phyloP scores from a whole-genome alignment of 2,113 vertebrate species.

The Caloenas nicobarica region DNA sequence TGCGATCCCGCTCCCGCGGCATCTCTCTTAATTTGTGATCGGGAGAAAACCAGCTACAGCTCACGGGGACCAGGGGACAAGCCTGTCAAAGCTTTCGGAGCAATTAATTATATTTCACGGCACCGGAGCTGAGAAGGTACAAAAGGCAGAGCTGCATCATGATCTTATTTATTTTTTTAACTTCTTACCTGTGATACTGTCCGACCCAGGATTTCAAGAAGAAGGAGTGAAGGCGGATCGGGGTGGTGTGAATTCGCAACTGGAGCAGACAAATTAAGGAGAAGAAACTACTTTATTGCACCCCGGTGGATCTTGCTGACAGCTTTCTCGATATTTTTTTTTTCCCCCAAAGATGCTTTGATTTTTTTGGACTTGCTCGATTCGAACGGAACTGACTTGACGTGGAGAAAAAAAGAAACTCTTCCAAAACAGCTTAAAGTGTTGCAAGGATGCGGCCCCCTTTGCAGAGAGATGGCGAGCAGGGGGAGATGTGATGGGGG shows the following conservation, averaged over 20 bases:
- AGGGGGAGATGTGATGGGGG: background rate
- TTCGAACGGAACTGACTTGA: background rate
- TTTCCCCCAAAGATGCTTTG: background rate
- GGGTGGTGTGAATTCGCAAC: background rate
- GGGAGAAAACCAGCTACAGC: conserved; percentile 47
- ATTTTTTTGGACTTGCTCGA: background rate
- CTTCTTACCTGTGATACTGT: conserved; percentile 77
- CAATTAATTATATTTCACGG: conserved; percentile 73
- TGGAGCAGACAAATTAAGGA: conserved; percentile 34
- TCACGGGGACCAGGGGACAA: conserved; percentile 58
- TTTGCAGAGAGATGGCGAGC: background rate
- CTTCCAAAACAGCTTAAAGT: background rate
- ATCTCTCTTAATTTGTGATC: conserved; percentile 53
- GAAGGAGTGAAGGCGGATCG: background rate
- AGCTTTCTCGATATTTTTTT: background rate
- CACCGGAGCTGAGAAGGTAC: background rate
- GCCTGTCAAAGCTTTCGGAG: conserved; percentile 72
- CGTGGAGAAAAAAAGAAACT: background rate
- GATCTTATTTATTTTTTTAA: background rate
- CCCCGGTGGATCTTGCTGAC: conserved; percentile 28
- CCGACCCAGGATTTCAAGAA: background rate
- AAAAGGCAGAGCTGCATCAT: conserved; percentile 39
- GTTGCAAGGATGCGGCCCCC: background rate
- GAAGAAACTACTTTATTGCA: conserved; percentile 9
- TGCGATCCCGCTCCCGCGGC: background rate